These are phyloP conservation scores for Chrysaora quinquecirrha DNA, from an alignment of 30 jellyfish, hydroid and myxozoan genomes.

Conservation along the genomic window DNA sequence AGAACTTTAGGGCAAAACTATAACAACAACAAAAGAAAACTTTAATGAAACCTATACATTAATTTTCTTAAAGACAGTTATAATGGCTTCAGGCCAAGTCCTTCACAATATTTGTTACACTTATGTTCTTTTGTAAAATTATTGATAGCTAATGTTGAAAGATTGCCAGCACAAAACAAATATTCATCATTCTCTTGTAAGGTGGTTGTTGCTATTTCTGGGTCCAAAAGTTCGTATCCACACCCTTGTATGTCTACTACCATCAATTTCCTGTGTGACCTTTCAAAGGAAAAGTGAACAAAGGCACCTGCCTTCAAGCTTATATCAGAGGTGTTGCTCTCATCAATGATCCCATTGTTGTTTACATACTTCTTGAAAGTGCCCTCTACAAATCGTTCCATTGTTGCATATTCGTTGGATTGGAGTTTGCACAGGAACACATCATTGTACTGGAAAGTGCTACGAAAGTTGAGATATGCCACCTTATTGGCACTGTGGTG, in stretches of 20 bases:
- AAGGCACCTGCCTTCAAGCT: constrained; percentile 20
- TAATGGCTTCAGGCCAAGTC: constrained; percentile 3
- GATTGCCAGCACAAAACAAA: constrained; percentile 3
- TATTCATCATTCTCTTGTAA: background rate
- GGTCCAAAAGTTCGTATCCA: constrained; percentile 13
- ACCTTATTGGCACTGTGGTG: constrained; percentile 9
- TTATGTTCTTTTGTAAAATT: constrained; percentile 2
- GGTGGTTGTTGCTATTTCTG: constrained; percentile 36
- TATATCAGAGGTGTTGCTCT: constrained; percentile 9
- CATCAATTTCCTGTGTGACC: background rate
- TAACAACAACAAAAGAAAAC: constrained; percentile 18
- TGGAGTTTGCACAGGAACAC: constrained; percentile 9
- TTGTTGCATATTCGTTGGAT: background rate
- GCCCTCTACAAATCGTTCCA: constrained; percentile 12
- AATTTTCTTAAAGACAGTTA: background rate
- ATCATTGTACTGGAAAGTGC: constrained; percentile 7
- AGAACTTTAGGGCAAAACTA: constrained; percentile 3
- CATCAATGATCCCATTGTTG: constrained; percentile 7
- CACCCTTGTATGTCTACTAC: background rate
- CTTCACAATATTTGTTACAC: background rate
- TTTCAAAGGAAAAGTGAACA: constrained; percentile 13
- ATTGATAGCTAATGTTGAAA: constrained; percentile 11
- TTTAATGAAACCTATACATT: background rate
- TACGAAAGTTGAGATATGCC: constrained; percentile 11
- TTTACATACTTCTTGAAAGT: constrained; percentile 7